Base-by-base conservation (phyloP, 2,888 invertebrate species). In the Lithophane semibrunnea region DNA sequence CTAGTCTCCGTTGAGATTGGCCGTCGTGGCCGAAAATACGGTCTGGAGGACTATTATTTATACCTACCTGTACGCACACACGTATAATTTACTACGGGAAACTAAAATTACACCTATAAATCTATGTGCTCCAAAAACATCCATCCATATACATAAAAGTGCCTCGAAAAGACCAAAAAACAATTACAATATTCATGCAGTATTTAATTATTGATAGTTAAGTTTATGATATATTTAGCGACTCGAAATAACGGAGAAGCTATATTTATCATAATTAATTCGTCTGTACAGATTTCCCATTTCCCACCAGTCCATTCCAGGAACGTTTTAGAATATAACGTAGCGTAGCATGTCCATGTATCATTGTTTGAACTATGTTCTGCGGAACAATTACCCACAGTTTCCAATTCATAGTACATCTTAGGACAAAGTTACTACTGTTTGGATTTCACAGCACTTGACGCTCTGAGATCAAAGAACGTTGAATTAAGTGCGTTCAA, bases 401-500 rank as follows among this genome's bases (percentile, higher is more conserved):
- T 61, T 66, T 58, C 24, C 21, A 63, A 44, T 69, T 61, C 37
- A 60, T 47, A 47, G 29, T 65, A 58, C 10, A 16, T 56, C 54
- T 73, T 47, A 65, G 24, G 44, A 76, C 67, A 71, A 73, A 67
- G 73, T 52, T 56, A 66, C 56, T 70, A 60, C 60, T 73, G 69
- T 82, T 79, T 71, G 65, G 21, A 77, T 71, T 79, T 74, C 64
- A 76, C 65, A 73, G 70, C 72, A 81, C 69, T 81, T 74, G 72
- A 72, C 47, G 68, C 52, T 49, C 60, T 61, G 73, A 75, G 80
- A 83, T 86, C 84, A 86, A 86, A 86, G 82, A 78, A 68, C 78
- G 63, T 37, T 71, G 47, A 58, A 79, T 85, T 79, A 80, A 88
- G 82, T 79, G 78, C 73, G 80, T 82, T 85, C 85, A 86, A 86